These are phyloP conservation scores for Heliconius himera DNA, from an alignment of 1,140 invertebrate genomes.

Conservation along the genomic window DNA sequence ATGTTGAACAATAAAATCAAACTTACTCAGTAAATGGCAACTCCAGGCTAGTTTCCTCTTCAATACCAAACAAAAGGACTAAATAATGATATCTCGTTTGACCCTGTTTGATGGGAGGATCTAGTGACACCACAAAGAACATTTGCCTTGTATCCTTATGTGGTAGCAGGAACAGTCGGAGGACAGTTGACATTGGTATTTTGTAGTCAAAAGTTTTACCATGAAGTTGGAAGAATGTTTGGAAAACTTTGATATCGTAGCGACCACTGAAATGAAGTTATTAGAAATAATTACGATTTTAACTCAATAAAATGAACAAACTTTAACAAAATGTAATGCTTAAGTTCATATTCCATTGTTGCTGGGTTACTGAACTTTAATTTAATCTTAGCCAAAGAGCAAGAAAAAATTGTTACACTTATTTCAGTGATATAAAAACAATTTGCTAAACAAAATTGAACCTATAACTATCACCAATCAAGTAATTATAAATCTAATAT, in stretches of 20 bases:
- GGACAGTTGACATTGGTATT: slow-evolving; percentile 97
- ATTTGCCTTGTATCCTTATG: slow-evolving; percentile 99
- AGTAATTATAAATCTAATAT: not conserved
- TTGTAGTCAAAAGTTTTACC: slow-evolving; percentile 99
- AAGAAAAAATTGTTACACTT: too few relatives aligned
- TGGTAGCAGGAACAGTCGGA: slow-evolving; percentile 96
- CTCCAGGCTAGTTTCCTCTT: slow-evolving; percentile 97
- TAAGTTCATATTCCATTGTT: too few relatives aligned
- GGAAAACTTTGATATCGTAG: slow-evolving; percentile 99
- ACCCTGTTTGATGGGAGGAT: slow-evolving; percentile 99
- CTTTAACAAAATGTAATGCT: too few relatives aligned
- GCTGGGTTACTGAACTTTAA: too few relatives aligned
- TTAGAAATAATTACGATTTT: not conserved
- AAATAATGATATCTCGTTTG: slow-evolving; percentile 98
- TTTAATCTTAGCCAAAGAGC: too few relatives aligned
- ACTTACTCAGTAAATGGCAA: slow-evolving; percentile 94
- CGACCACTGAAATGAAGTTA: slow-evolving; percentile 89
- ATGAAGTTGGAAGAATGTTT: slow-evolving; percentile 98
- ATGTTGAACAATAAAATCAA: not conserved
- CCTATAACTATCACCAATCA: too few relatives aligned
- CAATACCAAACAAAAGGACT: slow-evolving; percentile 96
- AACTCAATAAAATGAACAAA: too few relatives aligned
- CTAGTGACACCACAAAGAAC: slow-evolving; percentile 99
- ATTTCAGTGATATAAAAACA: too few relatives aligned
- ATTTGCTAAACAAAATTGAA: too few relatives aligned